A percentile compares a stretch with the other conserved stretches of the same genome.
Evolutionary conservation across 2,113 vertebrate genomes (phyloP).

Genomic region (Platichthys flesus): DNA sequence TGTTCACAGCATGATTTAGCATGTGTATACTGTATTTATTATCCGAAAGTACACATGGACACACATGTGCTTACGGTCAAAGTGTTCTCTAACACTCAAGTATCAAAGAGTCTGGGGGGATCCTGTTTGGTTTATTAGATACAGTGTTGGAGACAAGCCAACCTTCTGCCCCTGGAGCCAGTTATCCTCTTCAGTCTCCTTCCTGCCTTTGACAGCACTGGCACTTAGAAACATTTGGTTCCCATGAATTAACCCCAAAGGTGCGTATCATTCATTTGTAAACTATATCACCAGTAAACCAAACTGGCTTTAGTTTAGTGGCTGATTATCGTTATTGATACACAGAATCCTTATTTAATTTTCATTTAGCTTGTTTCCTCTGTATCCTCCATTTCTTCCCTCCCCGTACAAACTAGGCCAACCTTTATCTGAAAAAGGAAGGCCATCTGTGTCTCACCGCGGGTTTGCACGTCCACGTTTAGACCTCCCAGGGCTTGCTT

Average conservation of each 20-base stretch:
- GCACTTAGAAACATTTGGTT: constrained; percentile 13
- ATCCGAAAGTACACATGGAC: neutral
- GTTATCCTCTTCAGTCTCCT: constrained; percentile 30
- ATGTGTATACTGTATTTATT: neutral
- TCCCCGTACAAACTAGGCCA: constrained; percentile 3
- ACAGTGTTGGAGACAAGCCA: constrained; percentile 37
- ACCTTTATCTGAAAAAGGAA: constrained; percentile 33
- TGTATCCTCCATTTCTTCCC: neutral
- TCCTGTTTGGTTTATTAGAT: constrained; percentile 47
- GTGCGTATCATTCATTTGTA: constrained; percentile 23
- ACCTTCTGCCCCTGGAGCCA: constrained; percentile 32
- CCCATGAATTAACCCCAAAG: constrained; percentile 36
- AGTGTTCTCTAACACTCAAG: constrained; percentile 8
- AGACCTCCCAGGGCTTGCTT: constrained; percentile 65
- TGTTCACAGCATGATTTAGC: neutral
- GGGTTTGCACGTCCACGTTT: constrained; percentile 49
- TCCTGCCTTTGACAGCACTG: constrained; percentile 38
- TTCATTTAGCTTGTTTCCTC: neutral
- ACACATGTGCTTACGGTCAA: neutral
- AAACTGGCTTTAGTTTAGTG: neutral
- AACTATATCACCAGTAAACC: neutral
- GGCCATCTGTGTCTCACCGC: constrained; percentile 42
- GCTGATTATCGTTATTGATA: neutral
- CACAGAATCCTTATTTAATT: constrained; percentile 5
- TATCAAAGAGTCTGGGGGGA: constrained; percentile 20